Evolutionary conservation across 2,888 invertebrate species (phyloP), one percentile per base, ranked within the genome.

Genomic region (Conistra vaccinii): DNA sequence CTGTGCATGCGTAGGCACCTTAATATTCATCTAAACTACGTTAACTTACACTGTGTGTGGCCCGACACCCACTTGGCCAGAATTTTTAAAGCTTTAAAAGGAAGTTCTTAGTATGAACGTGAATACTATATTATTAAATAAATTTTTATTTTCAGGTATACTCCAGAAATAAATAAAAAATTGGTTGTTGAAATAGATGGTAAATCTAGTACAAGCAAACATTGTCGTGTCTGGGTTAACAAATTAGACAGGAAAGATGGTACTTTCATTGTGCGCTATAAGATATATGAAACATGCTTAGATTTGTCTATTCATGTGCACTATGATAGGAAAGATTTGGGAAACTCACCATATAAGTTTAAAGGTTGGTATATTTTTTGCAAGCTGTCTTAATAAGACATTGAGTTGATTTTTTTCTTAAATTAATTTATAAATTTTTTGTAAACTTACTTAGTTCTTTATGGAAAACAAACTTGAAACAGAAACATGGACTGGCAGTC

Each of bases 211-310:
- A 90, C 94, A 53, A 93, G 96, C 62, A 96, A 96, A 66, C 94
- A 96, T 58, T 99, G 98, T 89, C 97, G 98, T 63, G 95, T 98
- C 69, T 98, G 98, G 97, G 95, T 97, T 0, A 98, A 99, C 92
- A 96, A 98, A 78, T 96, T 99, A 76, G 98, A 99, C 91, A 97
- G 98, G 76, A 98, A 98, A 89, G 98, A 99, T 97, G 98, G 98
- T 4, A 97, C 97, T 62, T 98, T 98, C 88, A 98, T 99, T 89
- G 97, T 98, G 9, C 97, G 99, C 77, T 99, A 99, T 90, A 98
- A 98, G 92, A 90, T 98, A 35, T 98, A 98, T 91, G 98, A 98
- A 90, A 97, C 97, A 74, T 98, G 98, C 91, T 94, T 96, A 70
- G 97, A 98, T 91, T 93, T 99, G 55, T 94, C 97, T 85, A 98